A percentile compares a stretch with the other conserved stretches of the same genome.
Evolutionary conservation across 64 coral and sea anemone species (phyloP).

Genomic region (Astreopora myriophthalma): DNA sequence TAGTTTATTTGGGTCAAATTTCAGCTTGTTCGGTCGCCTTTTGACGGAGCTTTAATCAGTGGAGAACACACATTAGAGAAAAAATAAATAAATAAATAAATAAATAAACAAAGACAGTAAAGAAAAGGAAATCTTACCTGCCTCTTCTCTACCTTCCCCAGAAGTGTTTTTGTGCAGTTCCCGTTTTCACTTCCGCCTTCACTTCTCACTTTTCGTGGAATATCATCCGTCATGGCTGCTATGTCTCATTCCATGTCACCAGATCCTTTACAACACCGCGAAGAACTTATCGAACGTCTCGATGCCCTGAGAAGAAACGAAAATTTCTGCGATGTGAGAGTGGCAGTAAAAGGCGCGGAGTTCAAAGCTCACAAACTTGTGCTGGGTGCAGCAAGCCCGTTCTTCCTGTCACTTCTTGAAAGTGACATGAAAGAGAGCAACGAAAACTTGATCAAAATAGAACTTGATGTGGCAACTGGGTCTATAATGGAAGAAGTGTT

Average conservation of each 20-base stretch:
- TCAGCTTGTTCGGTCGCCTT: no score
- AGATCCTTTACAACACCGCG: neutral
- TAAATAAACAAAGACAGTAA: no score
- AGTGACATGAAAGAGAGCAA: neutral
- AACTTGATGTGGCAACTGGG: slow-evolving; percentile 5
- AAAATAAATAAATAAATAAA: no score
- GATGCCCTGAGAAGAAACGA: neutral
- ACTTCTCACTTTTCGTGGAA: neutral
- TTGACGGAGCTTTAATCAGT: no score
- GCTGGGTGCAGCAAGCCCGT: neutral
- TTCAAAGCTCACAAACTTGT: neutral
- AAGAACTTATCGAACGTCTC: neutral
- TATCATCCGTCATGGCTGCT: neutral
- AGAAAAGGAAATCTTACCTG: no score
- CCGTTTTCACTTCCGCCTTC: neutral
- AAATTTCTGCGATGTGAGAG: neutral
- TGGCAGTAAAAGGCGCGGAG: neutral
- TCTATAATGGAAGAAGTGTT: neutral
- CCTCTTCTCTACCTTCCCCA: no score
- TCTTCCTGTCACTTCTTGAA: neutral
- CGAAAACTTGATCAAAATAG: neutral
- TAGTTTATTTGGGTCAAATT: no score
- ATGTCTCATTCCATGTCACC: neutral
- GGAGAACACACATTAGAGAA: no score
- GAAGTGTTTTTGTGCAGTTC: no score